phyloP scores from a whole-genome alignment of 2,797 vertebrate species.

The Diplodus sargus region DNA sequence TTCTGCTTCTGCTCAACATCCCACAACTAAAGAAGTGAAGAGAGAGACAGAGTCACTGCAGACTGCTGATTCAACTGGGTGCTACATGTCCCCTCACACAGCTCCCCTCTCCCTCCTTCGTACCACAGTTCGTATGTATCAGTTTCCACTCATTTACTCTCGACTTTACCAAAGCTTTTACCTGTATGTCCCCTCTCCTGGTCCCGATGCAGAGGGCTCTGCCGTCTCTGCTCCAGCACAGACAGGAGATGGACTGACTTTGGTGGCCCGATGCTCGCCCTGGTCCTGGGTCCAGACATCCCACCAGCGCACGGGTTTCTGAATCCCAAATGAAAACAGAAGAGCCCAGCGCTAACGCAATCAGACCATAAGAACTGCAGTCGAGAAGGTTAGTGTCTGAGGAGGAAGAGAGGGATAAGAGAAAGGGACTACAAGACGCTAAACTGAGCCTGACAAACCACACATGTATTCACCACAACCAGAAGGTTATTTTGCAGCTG shows the following conservation, averaged over 20 bases:
- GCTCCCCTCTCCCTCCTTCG: not conserved
- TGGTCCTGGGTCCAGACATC: slow-evolving; percentile 61
- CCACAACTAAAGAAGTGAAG: slow-evolving; percentile 82
- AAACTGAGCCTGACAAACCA: not conserved
- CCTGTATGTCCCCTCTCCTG: slow-evolving; percentile 85
- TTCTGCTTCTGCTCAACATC: slow-evolving; percentile 81
- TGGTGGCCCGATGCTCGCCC: not conserved
- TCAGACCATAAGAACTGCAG: slow-evolving; percentile 82
- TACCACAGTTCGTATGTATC: slow-evolving; percentile 11
- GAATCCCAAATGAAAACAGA: slow-evolving; percentile 83
- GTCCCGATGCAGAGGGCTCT: slow-evolving; percentile 83
- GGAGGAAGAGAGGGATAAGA: slow-evolving; percentile 43
- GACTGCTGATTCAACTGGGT: slow-evolving; percentile 36
- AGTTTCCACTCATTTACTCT: not conserved
- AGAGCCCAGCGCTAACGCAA: slow-evolving; percentile 84
- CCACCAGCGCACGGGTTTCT: slow-evolving; percentile 59
- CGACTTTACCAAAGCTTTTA: slow-evolving; percentile 44
- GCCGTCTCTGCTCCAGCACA: slow-evolving; percentile 85
- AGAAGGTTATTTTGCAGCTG: not conserved
- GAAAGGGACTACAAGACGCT: slow-evolving; percentile 6
- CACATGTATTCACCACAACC: too few relatives aligned
- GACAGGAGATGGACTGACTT: slow-evolving; percentile 74
- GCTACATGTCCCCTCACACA: not conserved
- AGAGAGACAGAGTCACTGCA: slow-evolving; percentile 41
- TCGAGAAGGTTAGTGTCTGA: slow-evolving; percentile 86